A percentile compares a stretch with the other conserved stretches of the same genome.
phyloP scores from a whole-genome alignment of 2,888 invertebrate species.

The Scaptomyza parva region DNA sequence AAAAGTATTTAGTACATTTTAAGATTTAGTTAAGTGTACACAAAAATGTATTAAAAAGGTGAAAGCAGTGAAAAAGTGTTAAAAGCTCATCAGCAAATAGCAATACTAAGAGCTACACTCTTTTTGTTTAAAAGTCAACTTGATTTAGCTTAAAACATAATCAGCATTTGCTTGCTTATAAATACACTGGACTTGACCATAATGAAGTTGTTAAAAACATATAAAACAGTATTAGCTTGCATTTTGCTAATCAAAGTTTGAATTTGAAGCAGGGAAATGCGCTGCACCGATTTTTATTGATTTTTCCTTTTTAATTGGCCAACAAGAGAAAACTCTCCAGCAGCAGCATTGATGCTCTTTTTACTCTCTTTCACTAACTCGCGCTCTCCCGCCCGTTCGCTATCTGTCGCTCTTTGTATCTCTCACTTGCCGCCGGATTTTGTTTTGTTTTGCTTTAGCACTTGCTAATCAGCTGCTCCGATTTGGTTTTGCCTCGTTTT shows the following conservation, averaged over 20 bases:
- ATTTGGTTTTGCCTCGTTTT: constrained; percentile 34
- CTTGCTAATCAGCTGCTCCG: constrained; percentile 23
- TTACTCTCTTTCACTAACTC: background rate
- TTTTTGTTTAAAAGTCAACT: background rate
- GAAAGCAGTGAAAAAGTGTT: constrained; percentile 29
- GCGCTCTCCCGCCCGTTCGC: constrained; percentile 6
- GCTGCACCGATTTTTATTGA: constrained; percentile 62
- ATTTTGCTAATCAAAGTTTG: background rate
- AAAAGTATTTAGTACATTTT: constrained; percentile 17
- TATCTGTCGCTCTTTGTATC: constrained; percentile 10
- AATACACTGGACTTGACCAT: background rate
- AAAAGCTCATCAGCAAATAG: background rate
- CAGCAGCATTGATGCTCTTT: constrained; percentile 30
- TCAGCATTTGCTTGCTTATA: background rate
- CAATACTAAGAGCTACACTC: no score
- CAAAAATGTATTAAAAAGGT: constrained; percentile 47
- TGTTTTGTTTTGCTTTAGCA: constrained; percentile 68
- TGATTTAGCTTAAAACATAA: background rate
- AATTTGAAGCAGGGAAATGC: constrained; percentile 22
- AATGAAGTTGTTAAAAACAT: no score
- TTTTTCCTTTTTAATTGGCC: constrained; percentile 70
- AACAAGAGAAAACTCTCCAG: constrained; percentile 52
- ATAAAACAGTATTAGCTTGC: background rate
- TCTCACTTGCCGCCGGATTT: constrained; percentile 24
- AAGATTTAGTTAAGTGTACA: constrained; percentile 1